Percentiles rank a stretch among this genome's conserved stretches.
Evolutionary conservation across 1,140 invertebrate genomes (phyloP).

Genomic region (Paralvinella palmiformis): DNA sequence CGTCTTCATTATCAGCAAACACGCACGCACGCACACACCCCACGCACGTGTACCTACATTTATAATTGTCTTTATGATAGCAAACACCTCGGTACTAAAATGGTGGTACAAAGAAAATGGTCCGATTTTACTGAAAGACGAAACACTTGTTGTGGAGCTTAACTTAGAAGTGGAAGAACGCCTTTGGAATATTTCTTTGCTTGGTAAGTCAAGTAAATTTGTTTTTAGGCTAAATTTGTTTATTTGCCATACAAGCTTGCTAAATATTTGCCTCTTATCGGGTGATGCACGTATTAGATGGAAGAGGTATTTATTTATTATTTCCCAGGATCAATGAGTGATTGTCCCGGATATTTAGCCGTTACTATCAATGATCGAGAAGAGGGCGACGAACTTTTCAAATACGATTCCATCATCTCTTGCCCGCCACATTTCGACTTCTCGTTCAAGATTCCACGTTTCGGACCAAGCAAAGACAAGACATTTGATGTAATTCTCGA

Average conservation of each 20-base stretch:
- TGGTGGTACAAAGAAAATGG: slow-evolving; percentile 8
- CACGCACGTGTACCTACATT: background rate
- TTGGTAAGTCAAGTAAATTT: background rate
- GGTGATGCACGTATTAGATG: background rate
- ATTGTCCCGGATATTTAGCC: slow-evolving; percentile 15
- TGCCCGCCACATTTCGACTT: slow-evolving; percentile 18
- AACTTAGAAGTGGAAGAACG: background rate
- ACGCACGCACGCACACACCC: background rate
- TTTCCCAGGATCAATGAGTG: slow-evolving; percentile 12
- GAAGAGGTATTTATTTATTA: background rate
- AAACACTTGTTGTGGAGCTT: background rate
- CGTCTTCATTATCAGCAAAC: background rate
- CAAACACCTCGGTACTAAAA: slow-evolving; percentile 4
- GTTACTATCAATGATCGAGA: slow-evolving; percentile 8
- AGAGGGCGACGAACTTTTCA: slow-evolving; percentile 14
- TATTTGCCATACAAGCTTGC: background rate
- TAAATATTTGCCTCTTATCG: background rate
- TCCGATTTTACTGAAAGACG: background rate
- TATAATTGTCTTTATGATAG: background rate
- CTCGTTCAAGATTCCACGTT: slow-evolving; percentile 12
- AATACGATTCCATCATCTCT: slow-evolving; percentile 13
- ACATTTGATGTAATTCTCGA: slow-evolving; percentile 12
- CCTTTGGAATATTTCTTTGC: background rate
- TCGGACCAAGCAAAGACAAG: slow-evolving; percentile 3
- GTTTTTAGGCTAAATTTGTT: background rate